A percentile compares a stretch with the other conserved stretches of the same genome.
Evolutionary conservation across 2,797 vertebrate species (phyloP).

Genomic region (Epinephelus awoara): DNA sequence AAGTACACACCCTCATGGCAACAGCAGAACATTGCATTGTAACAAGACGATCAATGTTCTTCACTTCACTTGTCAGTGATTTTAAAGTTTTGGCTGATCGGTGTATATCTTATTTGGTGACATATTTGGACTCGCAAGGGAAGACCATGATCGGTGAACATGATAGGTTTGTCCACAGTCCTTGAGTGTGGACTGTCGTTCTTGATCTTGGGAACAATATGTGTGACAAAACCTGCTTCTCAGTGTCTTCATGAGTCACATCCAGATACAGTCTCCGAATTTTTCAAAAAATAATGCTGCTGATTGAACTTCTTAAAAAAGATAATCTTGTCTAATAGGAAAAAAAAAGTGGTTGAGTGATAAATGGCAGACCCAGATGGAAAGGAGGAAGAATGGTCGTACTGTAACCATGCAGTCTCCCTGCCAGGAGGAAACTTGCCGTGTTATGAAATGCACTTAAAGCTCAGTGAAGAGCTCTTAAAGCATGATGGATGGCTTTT

Average conservation of each 20-base stretch:
- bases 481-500: conserved; percentile 56
- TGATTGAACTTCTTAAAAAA: conserved; percentile 1
- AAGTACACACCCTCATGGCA: too few relatives aligned
- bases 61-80: too few relatives aligned
- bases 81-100: too few relatives aligned
- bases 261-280: too few relatives aligned
- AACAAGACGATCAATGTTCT: too few relatives aligned
- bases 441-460: conserved; percentile 34
- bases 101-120: too few relatives aligned
- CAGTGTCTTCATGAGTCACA: too few relatives aligned
- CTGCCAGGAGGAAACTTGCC: not conserved
- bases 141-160: too few relatives aligned
- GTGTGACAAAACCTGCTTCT: not conserved
- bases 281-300: not conserved
- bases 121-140: too few relatives aligned
- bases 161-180: too few relatives aligned
- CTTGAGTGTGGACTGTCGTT: not conserved
- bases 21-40: too few relatives aligned
- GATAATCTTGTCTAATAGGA: not conserved
- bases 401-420: not conserved
- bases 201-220: not conserved
- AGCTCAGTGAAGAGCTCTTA: conserved; percentile 59
- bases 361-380: not conserved
- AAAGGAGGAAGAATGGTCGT: not conserved
- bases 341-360: not conserved